Evolutionary conservation across 1,140 invertebrate genomes (phyloP).

Genomic region (Steinernema feltiae): DNA sequence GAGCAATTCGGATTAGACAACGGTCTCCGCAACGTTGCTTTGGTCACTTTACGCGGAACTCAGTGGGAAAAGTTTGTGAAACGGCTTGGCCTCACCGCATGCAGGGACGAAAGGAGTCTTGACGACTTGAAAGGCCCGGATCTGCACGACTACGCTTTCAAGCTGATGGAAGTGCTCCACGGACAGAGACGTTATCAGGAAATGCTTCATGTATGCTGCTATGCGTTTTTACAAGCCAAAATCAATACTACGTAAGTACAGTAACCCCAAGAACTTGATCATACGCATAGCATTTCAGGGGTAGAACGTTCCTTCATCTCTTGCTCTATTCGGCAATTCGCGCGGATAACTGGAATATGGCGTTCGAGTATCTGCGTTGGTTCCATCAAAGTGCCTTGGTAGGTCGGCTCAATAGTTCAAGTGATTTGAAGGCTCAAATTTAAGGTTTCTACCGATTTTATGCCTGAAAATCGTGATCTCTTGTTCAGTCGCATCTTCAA

Average conservation of each 20-base stretch:
- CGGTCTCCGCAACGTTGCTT: slow-evolving; percentile 12
- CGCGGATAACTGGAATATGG: slow-evolving; percentile 42
- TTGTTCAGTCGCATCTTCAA: slow-evolving; percentile 41
- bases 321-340: slow-evolving; percentile 50
- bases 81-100: slow-evolving; percentile 20
- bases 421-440: too few relatives aligned
- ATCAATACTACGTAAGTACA: slow-evolving; percentile 38
- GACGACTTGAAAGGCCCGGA: slow-evolving; percentile 33
- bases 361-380: slow-evolving; percentile 52
- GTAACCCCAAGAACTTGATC: not conserved
- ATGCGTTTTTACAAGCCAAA: slow-evolving; percentile 54
- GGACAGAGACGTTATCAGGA: slow-evolving; percentile 41
- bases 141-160: slow-evolving; percentile 53
- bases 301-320: slow-evolving; percentile 43
- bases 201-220: slow-evolving; percentile 50
- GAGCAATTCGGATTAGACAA: slow-evolving; percentile 16
- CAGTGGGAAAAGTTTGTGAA: slow-evolving; percentile 29
- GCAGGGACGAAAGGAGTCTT: not conserved
- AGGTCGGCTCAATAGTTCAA: too few relatives aligned
- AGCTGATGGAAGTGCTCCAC: slow-evolving; percentile 45
- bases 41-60: slow-evolving; percentile 20
- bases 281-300: slow-evolving; percentile 30
- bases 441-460: not conserved
- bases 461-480: not conserved
- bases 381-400: slow-evolving; percentile 24